phyloP scores from a whole-genome alignment of 2,888 invertebrate species.

The Tetropium fuscum region DNA sequence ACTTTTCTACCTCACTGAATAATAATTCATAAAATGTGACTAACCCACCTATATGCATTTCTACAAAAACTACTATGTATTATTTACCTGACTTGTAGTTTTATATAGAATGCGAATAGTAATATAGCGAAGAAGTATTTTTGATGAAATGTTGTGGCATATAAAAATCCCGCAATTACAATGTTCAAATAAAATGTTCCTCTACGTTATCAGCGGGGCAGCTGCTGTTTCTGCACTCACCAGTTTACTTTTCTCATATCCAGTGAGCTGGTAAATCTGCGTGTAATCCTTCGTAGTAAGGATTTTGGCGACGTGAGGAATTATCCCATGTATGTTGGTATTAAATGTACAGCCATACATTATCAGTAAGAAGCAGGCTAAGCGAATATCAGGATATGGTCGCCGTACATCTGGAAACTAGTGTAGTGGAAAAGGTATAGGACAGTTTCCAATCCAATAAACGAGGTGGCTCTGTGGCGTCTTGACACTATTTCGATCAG shows the following conservation, averaged over 20 bases:
- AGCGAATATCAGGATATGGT: conserved; percentile 49
- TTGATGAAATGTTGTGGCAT: not conserved
- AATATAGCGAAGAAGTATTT: too few relatives aligned
- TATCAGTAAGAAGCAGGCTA: conserved; percentile 48
- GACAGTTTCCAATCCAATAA: conserved; percentile 55
- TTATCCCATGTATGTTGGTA: conserved; percentile 31
- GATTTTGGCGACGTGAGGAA: conserved; percentile 30
- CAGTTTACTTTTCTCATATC: conserved; percentile 21
- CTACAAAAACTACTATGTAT: too few relatives aligned
- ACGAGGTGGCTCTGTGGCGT: conserved; percentile 33
- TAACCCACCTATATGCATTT: too few relatives aligned
- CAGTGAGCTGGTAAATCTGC: conserved; percentile 25
- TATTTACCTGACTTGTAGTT: too few relatives aligned
- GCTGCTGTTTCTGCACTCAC: conserved; percentile 19
- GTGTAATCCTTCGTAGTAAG: conserved; percentile 26
- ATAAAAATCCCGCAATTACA: conserved; percentile 18
- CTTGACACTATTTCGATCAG: conserved; percentile 8
- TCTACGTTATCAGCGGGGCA: conserved; percentile 21
- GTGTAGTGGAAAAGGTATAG: conserved; percentile 56
- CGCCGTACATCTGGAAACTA: conserved; percentile 53
- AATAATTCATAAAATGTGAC: too few relatives aligned
- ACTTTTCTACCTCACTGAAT: too few relatives aligned
- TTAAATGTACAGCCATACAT: conserved; percentile 47
- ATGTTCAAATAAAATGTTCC: conserved; percentile 16
- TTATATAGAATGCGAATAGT: too few relatives aligned